A percentile compares a stretch with the other conserved stretches of the same genome.
phyloP scores from a whole-genome alignment of 2,113 vertebrate genomes.

The Rhinogobius similis region DNA sequence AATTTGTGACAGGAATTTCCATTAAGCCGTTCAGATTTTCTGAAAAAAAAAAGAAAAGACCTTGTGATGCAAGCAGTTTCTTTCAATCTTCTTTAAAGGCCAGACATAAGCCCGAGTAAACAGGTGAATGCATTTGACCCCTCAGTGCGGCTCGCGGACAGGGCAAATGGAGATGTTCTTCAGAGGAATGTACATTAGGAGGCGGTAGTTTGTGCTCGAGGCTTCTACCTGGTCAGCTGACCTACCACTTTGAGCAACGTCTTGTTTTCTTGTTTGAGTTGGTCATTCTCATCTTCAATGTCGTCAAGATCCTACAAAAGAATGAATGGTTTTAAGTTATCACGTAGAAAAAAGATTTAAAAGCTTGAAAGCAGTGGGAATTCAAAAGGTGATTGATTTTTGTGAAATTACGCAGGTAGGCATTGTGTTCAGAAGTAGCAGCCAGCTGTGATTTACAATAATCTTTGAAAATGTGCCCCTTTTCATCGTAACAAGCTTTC shows the following conservation, averaged over 20 bases:
- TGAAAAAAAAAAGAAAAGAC: constrained; percentile 16
- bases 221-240: constrained; percentile 97
- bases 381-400: constrained; percentile 2
- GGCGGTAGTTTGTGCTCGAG: neutral
- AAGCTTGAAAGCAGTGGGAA: constrained; percentile 3
- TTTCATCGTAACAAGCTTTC: constrained; percentile 9
- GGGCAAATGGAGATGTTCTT: neutral
- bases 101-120: constrained; percentile 27
- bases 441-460: constrained; percentile 3
- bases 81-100: constrained; percentile 18
- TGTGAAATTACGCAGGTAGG: neutral
- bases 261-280: constrained; percentile 98
- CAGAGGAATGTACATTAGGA: neutral
- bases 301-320: constrained; percentile 91
- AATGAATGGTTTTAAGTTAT: neutral
- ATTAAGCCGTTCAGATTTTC: constrained; percentile 5
- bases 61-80: neutral
- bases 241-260: constrained; percentile 98
- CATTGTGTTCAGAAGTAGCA: neutral
- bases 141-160: constrained; percentile 4
- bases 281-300: constrained; percentile 97
- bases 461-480: constrained; percentile 3
- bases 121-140: constrained; percentile 29
- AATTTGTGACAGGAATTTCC: constrained; percentile 35
- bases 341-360: neutral